Evolutionary conservation across 2,797 vertebrate species (phyloP).

Genomic region (Gila robusta): DNA sequence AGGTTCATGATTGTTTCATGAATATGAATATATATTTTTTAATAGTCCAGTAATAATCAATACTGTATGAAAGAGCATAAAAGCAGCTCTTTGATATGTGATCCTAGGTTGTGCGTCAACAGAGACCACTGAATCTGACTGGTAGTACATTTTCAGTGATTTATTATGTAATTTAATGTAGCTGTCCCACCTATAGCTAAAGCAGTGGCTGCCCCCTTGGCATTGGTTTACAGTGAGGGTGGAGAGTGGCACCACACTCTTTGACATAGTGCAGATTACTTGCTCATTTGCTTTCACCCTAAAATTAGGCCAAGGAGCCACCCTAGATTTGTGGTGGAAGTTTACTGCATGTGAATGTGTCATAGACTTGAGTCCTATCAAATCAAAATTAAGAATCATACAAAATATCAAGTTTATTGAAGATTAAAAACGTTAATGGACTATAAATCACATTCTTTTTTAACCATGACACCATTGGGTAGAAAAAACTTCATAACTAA

Average conservation of each 20-base stretch:
- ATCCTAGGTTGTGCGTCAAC: neutral
- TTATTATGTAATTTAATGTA: constrained; percentile 41
- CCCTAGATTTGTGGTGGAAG: constrained; percentile 61
- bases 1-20: neutral
- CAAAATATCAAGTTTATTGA: constrained; percentile 58
- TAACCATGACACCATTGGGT: constrained; percentile 23
- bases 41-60: neutral
- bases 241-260: constrained; percentile 65
- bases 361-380: constrained; percentile 40
- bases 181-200: neutral
- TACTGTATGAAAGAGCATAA: neutral
- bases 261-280: constrained; percentile 66
- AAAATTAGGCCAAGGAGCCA: constrained; percentile 75
- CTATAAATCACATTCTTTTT: constrained; percentile 21
- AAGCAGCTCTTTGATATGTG: neutral
- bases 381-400: constrained; percentile 5
- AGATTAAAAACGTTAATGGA: constrained; percentile 20
- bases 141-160: constrained; percentile 27
- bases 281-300: constrained; percentile 67
- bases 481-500: constrained; percentile 18
- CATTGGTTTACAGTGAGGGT: constrained; percentile 66
- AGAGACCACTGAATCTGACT: constrained; percentile 19
- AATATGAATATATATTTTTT: neutral
- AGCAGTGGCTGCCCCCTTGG: constrained; percentile 15
- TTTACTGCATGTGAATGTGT: constrained; percentile 48